Conservation (phyloP, 1,140 invertebrate species). For the Pseudoatta argentina region DNA sequence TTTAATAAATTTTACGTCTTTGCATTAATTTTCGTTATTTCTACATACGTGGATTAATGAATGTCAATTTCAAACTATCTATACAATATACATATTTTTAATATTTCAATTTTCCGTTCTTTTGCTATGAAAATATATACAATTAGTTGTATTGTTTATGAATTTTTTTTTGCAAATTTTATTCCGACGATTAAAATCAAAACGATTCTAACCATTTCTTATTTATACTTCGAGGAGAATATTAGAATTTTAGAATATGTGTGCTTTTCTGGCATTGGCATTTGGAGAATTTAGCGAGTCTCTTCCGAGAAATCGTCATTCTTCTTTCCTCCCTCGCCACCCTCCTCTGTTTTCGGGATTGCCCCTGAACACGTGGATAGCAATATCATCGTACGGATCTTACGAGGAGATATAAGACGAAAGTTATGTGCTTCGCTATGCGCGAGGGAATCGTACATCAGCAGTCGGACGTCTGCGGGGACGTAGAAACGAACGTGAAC, state of each 20-base stretch:
- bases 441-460: constrained; percentile 86
- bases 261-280: constrained; percentile 30
- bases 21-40: not conserved
- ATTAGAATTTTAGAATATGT: not conserved
- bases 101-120: not conserved
- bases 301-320: constrained; percentile 48
- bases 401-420: constrained; percentile 84
- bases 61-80: not conserved
- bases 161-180: not conserved
- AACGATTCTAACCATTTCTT: not conserved
- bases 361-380: constrained; percentile 75
- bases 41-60: not conserved
- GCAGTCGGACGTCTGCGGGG: constrained; percentile 84
- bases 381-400: constrained; percentile 77
- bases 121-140: not conserved
- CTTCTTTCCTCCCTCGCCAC: constrained; percentile 19
- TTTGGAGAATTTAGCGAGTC: constrained; percentile 39
- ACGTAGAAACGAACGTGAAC: constrained; percentile 80
- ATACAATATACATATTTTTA: not conserved
- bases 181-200: not conserved
- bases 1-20: constrained; percentile 19
- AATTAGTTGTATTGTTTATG: not conserved
- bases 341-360: constrained; percentile 51
- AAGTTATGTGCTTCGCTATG: constrained; percentile 86
- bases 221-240: not conserved